Evolutionary conservation across 2,113 vertebrate species (phyloP), one percentile per base, ranked within the genome.

Genomic region (Callipepla squamata): DNA sequence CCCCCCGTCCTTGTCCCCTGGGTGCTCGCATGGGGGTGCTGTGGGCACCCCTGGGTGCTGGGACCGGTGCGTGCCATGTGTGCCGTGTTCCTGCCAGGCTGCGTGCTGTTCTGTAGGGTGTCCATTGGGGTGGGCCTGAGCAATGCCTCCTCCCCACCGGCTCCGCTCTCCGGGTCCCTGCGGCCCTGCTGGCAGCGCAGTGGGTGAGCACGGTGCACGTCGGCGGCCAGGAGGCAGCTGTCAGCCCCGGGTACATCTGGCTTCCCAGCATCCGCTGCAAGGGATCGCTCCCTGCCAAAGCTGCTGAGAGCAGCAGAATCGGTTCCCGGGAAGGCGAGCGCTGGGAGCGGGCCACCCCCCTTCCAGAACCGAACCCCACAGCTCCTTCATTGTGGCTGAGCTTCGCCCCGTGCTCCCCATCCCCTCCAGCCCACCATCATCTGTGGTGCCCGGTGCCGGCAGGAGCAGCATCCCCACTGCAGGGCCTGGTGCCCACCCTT

Each of bases 241-340:
- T 96, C 94, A 95, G 94, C 87, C 75, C 89, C 20, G 81, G 81
- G 87, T 80, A 82, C 75, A 76, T 92, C 80, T 91, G 4, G 4
- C 85, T 96, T 95, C 93, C 94, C 89, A 40, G 94, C 90, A 96
- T 92, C 89, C 72, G 93, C 96, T 95, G 94, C 93, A 93, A 94
- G 92, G 69, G 91, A 94, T 65, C 87, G 85, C 51, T 95, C 87
- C 55, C 69, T 85, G 87, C 89, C 67, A 94, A 96, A 96, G 92
- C 87, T 96, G 96, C 96, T 96, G 94, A 97, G 94, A 87, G 83
- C 89, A 93, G 96, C 96, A 96, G 84, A 96, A 97, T 92, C 14
- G 5, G 50, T 67, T 92, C 93, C 87, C 15, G 23, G 85, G 91
- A 79, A 95, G 83, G 67, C 51, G 19, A 76, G 74, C 7, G 9